Conservation (phyloP, 2,888 invertebrate genomes). For the Smittia aterrima region DNA sequence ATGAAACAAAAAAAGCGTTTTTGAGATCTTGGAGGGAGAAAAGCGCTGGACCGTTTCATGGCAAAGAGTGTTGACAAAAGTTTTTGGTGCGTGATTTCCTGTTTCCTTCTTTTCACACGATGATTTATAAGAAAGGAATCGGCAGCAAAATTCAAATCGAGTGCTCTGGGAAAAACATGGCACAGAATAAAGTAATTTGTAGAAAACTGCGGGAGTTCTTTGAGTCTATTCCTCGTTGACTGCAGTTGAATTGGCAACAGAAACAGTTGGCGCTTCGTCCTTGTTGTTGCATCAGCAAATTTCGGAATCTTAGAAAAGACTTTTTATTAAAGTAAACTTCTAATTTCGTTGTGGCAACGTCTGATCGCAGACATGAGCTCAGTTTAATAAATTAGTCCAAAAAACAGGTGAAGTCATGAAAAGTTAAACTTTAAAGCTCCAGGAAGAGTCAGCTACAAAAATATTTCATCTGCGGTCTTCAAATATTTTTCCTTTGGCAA, state of each 20-base stretch:
- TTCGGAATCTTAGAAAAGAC: too few relatives aligned
- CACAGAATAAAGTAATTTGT: slow-evolving; percentile 16
- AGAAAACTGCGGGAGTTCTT: background rate
- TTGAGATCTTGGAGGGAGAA: background rate
- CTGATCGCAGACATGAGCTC: too few relatives aligned
- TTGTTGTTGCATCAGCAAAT: too few relatives aligned
- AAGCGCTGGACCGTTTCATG: background rate
- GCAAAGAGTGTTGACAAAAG: slow-evolving; percentile 39
- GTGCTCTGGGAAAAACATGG: background rate
- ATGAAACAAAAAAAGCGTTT: background rate
- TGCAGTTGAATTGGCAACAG: background rate
- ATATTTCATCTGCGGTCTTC: too few relatives aligned
- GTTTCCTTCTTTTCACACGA: slow-evolving; percentile 30
- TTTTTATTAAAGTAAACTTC: too few relatives aligned
- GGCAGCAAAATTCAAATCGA: background rate
- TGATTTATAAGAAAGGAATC: background rate
- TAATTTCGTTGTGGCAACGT: too few relatives aligned
- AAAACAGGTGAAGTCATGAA: too few relatives aligned
- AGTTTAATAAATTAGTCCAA: too few relatives aligned
- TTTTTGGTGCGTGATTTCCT: slow-evolving; percentile 34
- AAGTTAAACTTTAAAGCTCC: too few relatives aligned
- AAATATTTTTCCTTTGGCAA: background rate
- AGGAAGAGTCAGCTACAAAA: too few relatives aligned
- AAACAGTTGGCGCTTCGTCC: background rate
- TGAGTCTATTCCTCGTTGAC: background rate